Percentiles rank a stretch among this genome's conserved stretches.
Evolutionary conservation across 1,140 invertebrate species (phyloP).

Genomic region (Conus betulinus): DNA sequence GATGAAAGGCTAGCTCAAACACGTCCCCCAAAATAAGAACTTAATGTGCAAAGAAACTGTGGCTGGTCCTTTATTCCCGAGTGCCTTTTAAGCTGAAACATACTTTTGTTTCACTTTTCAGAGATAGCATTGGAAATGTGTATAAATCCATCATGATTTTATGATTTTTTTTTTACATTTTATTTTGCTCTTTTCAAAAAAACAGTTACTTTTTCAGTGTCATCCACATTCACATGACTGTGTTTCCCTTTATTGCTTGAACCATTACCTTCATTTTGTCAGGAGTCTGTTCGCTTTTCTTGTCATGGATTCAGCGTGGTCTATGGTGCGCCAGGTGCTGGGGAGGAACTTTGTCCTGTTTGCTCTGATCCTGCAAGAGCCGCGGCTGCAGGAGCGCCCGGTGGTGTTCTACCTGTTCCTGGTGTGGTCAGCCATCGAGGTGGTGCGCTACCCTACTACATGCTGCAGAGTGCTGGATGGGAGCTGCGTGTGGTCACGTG

Average conservation of each 20-base stretch:
- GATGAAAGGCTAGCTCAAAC: no score
- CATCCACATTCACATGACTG: no score
- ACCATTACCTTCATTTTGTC: not conserved
- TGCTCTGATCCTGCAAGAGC: constrained; percentile 88
- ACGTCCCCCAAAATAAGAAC: no score
- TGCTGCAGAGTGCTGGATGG: constrained; percentile 85
- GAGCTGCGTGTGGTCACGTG: constrained; percentile 89
- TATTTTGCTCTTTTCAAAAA: no score
- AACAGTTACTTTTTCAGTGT: no score
- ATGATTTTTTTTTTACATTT: no score
- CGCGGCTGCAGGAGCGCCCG: constrained; percentile 89
- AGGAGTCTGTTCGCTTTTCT: not conserved
- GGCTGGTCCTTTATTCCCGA: no score
- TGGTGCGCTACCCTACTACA: constrained; percentile 94
- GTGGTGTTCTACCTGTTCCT: constrained; percentile 91
- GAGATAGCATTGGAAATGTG: no score
- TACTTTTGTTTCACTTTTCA: no score
- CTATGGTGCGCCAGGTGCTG: constrained; percentile 79
- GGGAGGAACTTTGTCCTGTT: constrained; percentile 90
- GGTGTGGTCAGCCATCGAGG: constrained; percentile 87
- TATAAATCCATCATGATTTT: no score
- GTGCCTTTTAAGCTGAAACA: no score
- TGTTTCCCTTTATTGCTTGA: not conserved
- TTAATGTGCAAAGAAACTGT: no score
- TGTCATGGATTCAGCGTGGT: not conserved